These are phyloP conservation scores for Leptinotarsa undecemlineata DNA, from an alignment of 1,140 invertebrate genomes.

Conservation along the genomic window DNA sequence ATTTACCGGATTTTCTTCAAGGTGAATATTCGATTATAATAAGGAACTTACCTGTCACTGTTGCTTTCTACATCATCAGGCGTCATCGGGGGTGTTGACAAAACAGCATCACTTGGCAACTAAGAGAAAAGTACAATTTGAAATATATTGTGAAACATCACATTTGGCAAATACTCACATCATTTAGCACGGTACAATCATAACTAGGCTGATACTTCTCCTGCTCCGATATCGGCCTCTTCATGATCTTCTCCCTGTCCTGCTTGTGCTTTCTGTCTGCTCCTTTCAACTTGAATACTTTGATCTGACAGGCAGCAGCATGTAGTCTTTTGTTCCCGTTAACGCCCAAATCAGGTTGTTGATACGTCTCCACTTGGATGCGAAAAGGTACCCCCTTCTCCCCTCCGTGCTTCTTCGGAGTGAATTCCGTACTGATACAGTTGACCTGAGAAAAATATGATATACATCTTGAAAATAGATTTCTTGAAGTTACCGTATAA, in stretches of 20 bases:
- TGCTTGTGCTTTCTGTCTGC: conserved; percentile 97
- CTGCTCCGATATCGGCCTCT: conserved; percentile 81
- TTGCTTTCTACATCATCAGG: conserved; percentile 31
- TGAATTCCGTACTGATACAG: conserved; percentile 97
- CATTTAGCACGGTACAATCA: conserved; percentile 91
- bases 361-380: conserved; percentile 88
- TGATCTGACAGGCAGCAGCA: conserved; percentile 93
- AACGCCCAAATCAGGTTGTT: conserved; percentile 57
- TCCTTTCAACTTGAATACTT: conserved; percentile 91
- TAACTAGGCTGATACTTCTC: conserved; percentile 95
- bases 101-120: conserved; percentile 48
- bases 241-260: conserved; percentile 92
- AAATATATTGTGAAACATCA: background rate
- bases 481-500: too few relatives aligned
- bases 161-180: conserved; percentile 61
- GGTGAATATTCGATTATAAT: too few relatives aligned
- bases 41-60: conserved; percentile 45
- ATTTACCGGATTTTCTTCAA: too few relatives aligned
- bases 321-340: conserved; percentile 68
- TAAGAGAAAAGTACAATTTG: conserved; percentile 39
- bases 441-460: conserved; percentile 69
- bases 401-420: conserved; percentile 96
- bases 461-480: too few relatives aligned
- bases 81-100: conserved; percentile 38
- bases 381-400: conserved; percentile 97